Evolutionary conservation across 2,797 vertebrate species (phyloP).

Genomic region (Phalanger gymnotis): DNA sequence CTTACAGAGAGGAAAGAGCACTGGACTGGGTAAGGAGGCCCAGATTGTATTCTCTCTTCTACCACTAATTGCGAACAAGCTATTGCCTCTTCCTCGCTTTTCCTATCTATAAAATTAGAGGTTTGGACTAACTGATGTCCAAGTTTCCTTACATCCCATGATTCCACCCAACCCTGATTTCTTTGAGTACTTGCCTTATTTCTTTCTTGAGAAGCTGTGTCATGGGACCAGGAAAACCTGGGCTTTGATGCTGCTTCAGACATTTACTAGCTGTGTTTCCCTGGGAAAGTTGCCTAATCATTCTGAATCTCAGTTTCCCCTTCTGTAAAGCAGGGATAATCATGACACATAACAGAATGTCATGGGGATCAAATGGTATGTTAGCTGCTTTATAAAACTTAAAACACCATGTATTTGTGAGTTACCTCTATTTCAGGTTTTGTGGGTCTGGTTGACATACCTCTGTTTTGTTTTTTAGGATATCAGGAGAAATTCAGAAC

Average conservation of each 20-base stretch:
- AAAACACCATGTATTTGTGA: not conserved
- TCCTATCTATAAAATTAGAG: not conserved
- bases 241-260: not conserved
- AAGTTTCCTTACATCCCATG: not conserved
- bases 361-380: not conserved
- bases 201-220: not conserved
- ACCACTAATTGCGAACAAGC: not conserved
- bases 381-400: not conserved
- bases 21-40: not conserved
- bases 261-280: not conserved
- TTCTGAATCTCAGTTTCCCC: not conserved
- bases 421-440: not conserved
- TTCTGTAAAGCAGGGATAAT: not conserved
- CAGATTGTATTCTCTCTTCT: not conserved
- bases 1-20: not conserved
- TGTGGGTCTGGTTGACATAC: not conserved
- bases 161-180: not conserved
- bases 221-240: not conserved
- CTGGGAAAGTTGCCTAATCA: not conserved
- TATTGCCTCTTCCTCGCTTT: not conserved
- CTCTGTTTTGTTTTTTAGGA: conserved; percentile 69
- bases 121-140: not conserved
- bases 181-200: not conserved
- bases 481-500: conserved; percentile 73
- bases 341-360: not conserved